Evolutionary conservation across 2,113 vertebrate species (phyloP).

Genomic region (Microcebus ravelobensis): DNA sequence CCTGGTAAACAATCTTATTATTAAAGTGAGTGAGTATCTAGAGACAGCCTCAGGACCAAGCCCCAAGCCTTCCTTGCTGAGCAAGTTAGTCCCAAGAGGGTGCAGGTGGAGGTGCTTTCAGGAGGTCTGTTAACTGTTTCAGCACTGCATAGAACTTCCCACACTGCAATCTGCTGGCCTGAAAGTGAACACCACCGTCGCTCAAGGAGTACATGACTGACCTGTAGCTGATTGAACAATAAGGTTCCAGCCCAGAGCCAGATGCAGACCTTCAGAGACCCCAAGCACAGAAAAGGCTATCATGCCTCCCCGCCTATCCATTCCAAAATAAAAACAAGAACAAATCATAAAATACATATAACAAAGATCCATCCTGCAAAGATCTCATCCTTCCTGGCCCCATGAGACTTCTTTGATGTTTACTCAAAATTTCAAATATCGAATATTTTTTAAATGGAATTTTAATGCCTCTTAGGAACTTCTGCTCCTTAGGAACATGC

Average conservation of each 20-base stretch:
- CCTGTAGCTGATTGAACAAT: neutral
- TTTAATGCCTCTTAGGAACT: neutral
- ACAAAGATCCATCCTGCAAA: neutral
- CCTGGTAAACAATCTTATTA: conserved; percentile 74
- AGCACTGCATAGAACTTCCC: neutral
- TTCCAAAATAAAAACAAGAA: conserved; percentile 4
- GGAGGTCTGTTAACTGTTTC: conserved; percentile 53
- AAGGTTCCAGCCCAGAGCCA: neutral
- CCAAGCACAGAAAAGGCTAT: neutral
- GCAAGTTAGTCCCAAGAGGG: neutral
- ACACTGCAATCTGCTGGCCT: no score
- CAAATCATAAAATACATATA: neutral
- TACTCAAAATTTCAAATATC: conserved; percentile 13
- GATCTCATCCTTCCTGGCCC: neutral
- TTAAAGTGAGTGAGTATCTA: conserved; percentile 22
- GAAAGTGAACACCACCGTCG: accelerated
- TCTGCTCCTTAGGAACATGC: neutral
- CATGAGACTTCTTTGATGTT: neutral
- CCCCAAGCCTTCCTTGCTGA: neutral
- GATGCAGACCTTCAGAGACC: neutral
- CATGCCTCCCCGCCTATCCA: neutral
- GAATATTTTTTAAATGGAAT: neutral
- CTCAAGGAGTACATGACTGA: neutral
- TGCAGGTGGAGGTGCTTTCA: neutral
- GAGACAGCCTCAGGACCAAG: conserved; percentile 54